phyloP scores from a whole-genome alignment of 2,888 invertebrate genomes.

The Caenorhabditis sulstoni region DNA sequence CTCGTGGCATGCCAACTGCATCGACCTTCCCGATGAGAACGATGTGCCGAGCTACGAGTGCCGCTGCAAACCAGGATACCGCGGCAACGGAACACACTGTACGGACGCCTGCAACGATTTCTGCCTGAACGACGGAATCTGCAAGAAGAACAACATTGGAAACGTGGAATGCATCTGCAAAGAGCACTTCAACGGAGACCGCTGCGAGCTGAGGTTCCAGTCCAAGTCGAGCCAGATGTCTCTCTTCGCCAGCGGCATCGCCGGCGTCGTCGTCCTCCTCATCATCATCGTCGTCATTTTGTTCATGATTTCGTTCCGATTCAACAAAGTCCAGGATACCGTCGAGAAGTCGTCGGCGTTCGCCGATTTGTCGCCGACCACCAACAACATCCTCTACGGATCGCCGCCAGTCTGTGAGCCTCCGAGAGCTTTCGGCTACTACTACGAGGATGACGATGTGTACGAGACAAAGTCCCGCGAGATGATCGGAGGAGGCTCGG shows the following conservation, averaged over 20 bases:
- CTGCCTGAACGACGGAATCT: slow-evolving; percentile 80
- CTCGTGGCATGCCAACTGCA: slow-evolving; percentile 80
- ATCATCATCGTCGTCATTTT: slow-evolving; percentile 77
- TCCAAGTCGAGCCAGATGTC: slow-evolving; percentile 71
- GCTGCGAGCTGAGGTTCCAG: slow-evolving; percentile 67
- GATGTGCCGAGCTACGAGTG: slow-evolving; percentile 84
- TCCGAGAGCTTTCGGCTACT: slow-evolving; percentile 77
- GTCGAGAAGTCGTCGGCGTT: slow-evolving; percentile 51
- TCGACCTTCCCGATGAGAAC: slow-evolving; percentile 80
- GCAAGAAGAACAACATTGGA: slow-evolving; percentile 79
- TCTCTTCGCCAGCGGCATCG: slow-evolving; percentile 55
- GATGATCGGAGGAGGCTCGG: slow-evolving; percentile 35
- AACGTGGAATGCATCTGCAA: slow-evolving; percentile 80
- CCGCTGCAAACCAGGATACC: slow-evolving; percentile 94
- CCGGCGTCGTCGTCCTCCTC: slow-evolving; percentile 73
- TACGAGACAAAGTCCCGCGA: slow-evolving; percentile 72
- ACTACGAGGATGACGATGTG: slow-evolving; percentile 80
- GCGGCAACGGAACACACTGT: slow-evolving; percentile 84
- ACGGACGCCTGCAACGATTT: slow-evolving; percentile 80
- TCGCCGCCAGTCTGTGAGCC: slow-evolving; percentile 65
- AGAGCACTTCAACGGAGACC: slow-evolving; percentile 77
- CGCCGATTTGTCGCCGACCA: slow-evolving; percentile 36
- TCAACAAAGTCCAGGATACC: slow-evolving; percentile 62
- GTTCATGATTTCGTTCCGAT: slow-evolving; percentile 79
- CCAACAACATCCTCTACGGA: slow-evolving; percentile 54